These are phyloP conservation scores for Chirona hameri DNA, from an alignment of 2,888 invertebrate genomes.

Conservation along the genomic window DNA sequence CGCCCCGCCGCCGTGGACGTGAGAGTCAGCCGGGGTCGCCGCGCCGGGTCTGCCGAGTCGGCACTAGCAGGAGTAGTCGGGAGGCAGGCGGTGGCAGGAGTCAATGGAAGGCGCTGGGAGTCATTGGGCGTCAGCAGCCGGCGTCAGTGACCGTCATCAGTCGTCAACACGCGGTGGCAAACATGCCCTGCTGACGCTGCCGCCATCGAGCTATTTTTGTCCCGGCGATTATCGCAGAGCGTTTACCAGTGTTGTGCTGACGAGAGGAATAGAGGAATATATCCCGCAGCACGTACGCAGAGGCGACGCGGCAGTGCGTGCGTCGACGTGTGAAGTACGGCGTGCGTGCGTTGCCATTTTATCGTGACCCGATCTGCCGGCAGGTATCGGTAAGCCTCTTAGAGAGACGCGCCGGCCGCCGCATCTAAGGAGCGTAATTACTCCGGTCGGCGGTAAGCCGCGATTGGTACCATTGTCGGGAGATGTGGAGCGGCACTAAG, in stretches of 20 bases:
- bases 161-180: no score
- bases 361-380: not conserved
- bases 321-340: not conserved
- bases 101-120: not conserved
- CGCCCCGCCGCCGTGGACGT: no score
- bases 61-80: not conserved
- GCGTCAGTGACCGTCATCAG: not conserved
- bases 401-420: not conserved
- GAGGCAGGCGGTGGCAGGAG: not conserved
- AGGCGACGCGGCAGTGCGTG: no score
- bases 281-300: no score
- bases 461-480: not conserved
- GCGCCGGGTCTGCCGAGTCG: not conserved
- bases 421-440: not conserved
- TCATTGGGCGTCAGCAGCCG: not conserved
- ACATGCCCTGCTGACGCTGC: no score
- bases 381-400: not conserved
- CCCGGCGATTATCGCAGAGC: no score
- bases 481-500: not conserved
- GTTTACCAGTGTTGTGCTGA: no score
- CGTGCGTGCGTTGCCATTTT: not conserved
- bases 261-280: no score
- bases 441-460: not conserved
- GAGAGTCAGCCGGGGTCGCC: not conserved
- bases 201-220: no score